A percentile compares a stretch with the other conserved stretches of the same genome.
Evolutionary conservation across 2,113 vertebrate species (phyloP).

Genomic region (Aspiorhynchus laticeps): DNA sequence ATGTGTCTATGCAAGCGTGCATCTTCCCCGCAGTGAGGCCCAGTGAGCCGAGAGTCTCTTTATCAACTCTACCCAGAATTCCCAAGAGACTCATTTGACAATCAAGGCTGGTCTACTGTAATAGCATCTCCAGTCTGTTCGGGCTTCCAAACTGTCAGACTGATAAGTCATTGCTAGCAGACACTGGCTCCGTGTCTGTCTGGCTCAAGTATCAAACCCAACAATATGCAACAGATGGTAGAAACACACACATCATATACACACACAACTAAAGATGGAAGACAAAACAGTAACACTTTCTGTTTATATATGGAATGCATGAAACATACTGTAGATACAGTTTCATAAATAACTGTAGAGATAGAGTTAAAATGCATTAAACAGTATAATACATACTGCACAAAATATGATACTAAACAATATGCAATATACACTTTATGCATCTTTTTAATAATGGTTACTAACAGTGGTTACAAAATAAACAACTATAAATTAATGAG

Average conservation of each 20-base stretch:
- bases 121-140: conserved; percentile 30
- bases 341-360: background rate
- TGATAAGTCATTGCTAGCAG: conserved; percentile 30
- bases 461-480: background rate
- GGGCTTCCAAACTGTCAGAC: conserved; percentile 2
- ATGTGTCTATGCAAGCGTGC: background rate
- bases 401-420: background rate
- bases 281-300: background rate
- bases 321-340: background rate
- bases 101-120: conserved; percentile 37
- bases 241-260: background rate
- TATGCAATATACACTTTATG: background rate
- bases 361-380: background rate
- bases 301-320: background rate
- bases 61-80: conserved; percentile 29
- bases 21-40: background rate
- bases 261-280: background rate
- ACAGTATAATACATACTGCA: background rate
- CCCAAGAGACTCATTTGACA: conserved; percentile 29
- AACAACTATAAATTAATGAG: background rate
- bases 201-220: background rate
- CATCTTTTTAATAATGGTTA: background rate
- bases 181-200: conserved; percentile 10
- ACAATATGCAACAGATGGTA: conserved; percentile 15
- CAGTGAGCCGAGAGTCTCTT: background rate